phyloP scores from a whole-genome alignment of 2,888 invertebrate genomes.

The Monochamus alternatus region DNA sequence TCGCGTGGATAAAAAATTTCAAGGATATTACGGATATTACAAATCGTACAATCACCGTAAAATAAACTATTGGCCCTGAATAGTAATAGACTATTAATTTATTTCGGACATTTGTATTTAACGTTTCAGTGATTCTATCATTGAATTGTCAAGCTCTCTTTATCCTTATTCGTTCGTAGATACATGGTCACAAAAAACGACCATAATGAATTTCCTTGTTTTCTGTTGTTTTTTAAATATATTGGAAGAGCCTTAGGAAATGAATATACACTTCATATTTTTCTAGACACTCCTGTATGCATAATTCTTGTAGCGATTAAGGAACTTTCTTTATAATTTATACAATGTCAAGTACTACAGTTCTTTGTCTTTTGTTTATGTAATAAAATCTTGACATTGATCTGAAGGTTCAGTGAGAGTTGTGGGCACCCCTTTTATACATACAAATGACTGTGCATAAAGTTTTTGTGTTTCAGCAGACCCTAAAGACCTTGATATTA shows the following conservation, averaged over 20 bases:
- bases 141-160: constrained; percentile 8
- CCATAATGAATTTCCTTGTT: not conserved
- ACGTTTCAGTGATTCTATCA: not conserved
- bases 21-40: not conserved
- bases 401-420: constrained; percentile 20
- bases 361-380: constrained; percentile 1
- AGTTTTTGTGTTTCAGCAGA: not conserved
- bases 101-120: not conserved
- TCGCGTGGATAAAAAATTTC: not conserved
- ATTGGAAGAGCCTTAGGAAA: not conserved
- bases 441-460: no score
- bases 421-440: constrained; percentile 2
- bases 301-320: no score
- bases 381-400: constrained; percentile 15
- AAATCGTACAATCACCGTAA: not conserved
- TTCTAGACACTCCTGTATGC: no score
- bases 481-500: not conserved
- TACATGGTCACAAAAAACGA: not conserved
- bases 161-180: not conserved
- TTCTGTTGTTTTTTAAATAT: not conserved
- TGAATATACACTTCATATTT: not conserved
- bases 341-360: not conserved
- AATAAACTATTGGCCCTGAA: not conserved
- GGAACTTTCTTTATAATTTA: no score
- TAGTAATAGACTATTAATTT: not conserved